Conservation (phyloP, 2,888 invertebrate genomes). For the Scaptomyza reducta region DNA sequence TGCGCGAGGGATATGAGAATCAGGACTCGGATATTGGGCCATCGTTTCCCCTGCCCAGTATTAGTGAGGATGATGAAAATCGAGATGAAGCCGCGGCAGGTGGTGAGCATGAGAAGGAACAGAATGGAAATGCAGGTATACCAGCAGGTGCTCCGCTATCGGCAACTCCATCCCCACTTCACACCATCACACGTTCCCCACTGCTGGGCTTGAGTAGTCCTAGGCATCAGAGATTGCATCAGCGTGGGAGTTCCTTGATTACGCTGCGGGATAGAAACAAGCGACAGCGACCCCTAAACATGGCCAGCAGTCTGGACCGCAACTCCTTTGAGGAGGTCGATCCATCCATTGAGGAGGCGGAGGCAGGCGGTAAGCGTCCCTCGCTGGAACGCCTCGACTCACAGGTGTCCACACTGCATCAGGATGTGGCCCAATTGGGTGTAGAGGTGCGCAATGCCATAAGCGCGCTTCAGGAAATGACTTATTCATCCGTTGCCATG, state of each 20-base stretch:
- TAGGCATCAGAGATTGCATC: constrained; percentile 82
- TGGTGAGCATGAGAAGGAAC: constrained; percentile 96
- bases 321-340: constrained; percentile 81
- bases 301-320: constrained; percentile 84
- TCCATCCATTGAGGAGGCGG: constrained; percentile 80
- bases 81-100: constrained; percentile 92
- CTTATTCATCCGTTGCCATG: constrained; percentile 87
- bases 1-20: constrained; percentile 96
- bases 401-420: constrained; percentile 92
- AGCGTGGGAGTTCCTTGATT: constrained; percentile 84
- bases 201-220: constrained; percentile 80
- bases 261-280: constrained; percentile 88
- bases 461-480: constrained; percentile 92
- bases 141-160: constrained; percentile 86
- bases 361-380: constrained; percentile 62
- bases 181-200: constrained; percentile 80
- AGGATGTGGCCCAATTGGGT: constrained; percentile 93
- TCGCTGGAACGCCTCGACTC: constrained; percentile 91
- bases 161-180: constrained; percentile 85
- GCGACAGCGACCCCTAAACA: constrained; percentile 87
- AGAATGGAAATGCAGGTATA: constrained; percentile 88
- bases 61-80: constrained; percentile 97
- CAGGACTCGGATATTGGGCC: constrained; percentile 86
- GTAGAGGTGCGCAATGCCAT: constrained; percentile 94
- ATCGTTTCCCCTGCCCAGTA: constrained; percentile 91